Evolutionary conservation across 1,140 invertebrate genomes (phyloP).

Genomic region (Penaeus japonicus): DNA sequence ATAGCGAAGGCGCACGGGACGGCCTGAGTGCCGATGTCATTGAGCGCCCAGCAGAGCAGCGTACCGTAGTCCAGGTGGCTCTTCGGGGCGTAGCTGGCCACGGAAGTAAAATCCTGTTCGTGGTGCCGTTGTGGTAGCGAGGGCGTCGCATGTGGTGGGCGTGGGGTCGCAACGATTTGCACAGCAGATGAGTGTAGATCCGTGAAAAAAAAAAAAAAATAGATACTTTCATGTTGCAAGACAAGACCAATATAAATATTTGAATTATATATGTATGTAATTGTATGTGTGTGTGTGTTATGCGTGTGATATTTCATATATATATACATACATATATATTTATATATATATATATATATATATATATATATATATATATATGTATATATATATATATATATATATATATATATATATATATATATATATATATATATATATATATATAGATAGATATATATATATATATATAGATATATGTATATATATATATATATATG

Average conservation of each 20-base stretch:
- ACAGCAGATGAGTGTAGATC: too few species aligned
- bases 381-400: neutral
- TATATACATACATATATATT: neutral
- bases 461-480: neutral
- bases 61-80: conserved; percentile 65
- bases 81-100: conserved; percentile 64
- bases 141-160: too few species aligned
- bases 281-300: neutral
- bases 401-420: neutral
- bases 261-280: neutral
- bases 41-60: conserved; percentile 84
- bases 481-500: neutral
- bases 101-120: conserved; percentile 43
- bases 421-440: neutral
- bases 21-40: conserved; percentile 73
- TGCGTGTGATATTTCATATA: neutral
- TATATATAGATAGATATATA: neutral
- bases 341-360: conserved; percentile 6
- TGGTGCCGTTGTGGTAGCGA: too few species aligned
- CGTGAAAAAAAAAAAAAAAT: too few species aligned
- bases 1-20: conserved; percentile 77
- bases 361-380: neutral
- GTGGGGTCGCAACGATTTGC: too few species aligned
- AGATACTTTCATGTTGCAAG: too few species aligned
- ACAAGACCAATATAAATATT: too few species aligned